Evolutionary conservation across 2,113 vertebrate species (phyloP).

Genomic region (Eurystomus gularis): DNA sequence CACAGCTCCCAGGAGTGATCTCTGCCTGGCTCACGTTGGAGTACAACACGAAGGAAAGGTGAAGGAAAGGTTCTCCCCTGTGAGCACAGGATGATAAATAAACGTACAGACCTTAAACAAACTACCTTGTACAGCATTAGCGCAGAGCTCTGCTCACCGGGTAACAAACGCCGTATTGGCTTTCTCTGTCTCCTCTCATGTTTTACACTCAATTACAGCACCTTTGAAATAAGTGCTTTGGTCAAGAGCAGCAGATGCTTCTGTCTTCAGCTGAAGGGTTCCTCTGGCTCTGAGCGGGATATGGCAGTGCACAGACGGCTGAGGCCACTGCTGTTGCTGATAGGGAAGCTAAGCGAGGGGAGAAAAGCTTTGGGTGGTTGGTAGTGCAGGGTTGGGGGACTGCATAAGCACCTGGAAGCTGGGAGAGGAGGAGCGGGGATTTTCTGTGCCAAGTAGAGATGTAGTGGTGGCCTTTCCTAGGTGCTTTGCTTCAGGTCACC

Average conservation of each 20-base stretch:
- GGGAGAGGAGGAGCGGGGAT: neutral
- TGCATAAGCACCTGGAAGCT: neutral
- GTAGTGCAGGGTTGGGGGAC: neutral
- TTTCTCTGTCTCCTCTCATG: neutral
- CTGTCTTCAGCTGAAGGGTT: neutral
- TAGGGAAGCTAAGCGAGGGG: neutral
- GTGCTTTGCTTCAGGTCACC: neutral
- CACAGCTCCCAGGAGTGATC: neutral
- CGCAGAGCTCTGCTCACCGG: neutral
- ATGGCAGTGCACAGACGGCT: neutral
- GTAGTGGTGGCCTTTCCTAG: neutral
- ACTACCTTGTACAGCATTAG: neutral
- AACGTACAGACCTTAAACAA: neutral
- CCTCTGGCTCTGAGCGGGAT: neutral
- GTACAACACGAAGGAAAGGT: rapidly evolving
- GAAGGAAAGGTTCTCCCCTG: neutral
- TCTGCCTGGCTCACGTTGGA: neutral
- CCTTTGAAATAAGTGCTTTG: neutral
- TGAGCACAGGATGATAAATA: neutral
- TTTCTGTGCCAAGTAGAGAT: neutral
- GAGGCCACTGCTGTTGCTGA: neutral
- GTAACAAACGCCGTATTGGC: neutral
- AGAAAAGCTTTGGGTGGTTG: neutral
- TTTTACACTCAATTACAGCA: neutral
- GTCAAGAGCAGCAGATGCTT: neutral